Percentiles rank a stretch among this genome's conserved stretches.
Evolutionary conservation across 2,797 vertebrate species (phyloP).

Genomic region (Neopelma chrysocephalum): DNA sequence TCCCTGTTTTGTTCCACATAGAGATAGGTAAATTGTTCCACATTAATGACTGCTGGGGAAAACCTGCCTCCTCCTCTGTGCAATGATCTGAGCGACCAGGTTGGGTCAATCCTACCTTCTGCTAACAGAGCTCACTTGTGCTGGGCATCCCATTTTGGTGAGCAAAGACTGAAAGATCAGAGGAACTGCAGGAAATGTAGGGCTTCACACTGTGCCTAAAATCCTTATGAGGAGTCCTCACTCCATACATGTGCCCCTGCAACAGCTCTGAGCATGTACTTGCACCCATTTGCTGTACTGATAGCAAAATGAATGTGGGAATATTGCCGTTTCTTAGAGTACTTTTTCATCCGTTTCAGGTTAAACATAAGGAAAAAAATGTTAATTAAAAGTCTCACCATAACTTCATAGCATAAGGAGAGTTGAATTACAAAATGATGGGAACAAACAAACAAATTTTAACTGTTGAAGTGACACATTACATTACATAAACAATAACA

Average conservation of each 20-base stretch:
- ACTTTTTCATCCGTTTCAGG: background rate
- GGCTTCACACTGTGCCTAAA: background rate
- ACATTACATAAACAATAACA: background rate
- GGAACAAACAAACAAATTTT: background rate
- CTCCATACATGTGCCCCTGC: background rate
- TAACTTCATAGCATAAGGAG: background rate
- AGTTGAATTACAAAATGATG: background rate
- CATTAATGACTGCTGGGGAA: background rate
- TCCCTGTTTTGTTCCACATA: background rate
- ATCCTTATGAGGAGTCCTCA: background rate
- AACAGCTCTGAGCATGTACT: background rate
- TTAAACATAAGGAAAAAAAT: background rate
- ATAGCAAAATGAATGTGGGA: background rate
- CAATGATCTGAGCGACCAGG: background rate
- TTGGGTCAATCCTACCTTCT: background rate
- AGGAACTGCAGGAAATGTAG: background rate
- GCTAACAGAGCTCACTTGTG: background rate
- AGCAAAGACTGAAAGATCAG: background rate
- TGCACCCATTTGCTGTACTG: background rate
- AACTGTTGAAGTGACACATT: background rate
- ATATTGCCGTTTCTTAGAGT: background rate
- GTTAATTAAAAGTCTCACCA: background rate
- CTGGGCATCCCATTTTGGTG: background rate
- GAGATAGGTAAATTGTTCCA: background rate
- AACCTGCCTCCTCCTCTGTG: background rate